Evolutionary conservation across 2,797 vertebrate species (phyloP).

Genomic region (Rhinoraja longicauda): DNA sequence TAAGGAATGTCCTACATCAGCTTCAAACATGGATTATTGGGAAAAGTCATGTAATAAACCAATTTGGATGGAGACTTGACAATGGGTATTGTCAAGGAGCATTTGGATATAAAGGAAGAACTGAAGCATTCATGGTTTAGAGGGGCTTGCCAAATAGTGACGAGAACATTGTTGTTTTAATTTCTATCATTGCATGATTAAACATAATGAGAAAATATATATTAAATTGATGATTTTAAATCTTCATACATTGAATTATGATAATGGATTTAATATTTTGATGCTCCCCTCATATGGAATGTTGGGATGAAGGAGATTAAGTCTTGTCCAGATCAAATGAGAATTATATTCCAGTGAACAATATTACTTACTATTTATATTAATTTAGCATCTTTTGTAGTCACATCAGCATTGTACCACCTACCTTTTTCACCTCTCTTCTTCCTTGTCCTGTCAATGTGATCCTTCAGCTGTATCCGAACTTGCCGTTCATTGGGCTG

Average conservation of each 20-base stretch:
- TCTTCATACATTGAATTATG: background rate
- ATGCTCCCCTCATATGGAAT: background rate
- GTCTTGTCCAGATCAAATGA: background rate
- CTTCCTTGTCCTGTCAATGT: conserved; percentile 96
- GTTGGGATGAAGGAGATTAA: background rate
- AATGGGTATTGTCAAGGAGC: background rate
- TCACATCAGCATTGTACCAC: conserved; percentile 1
- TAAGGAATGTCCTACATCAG: background rate
- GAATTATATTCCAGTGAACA: background rate
- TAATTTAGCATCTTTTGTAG: background rate
- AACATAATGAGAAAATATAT: background rate
- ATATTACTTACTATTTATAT: background rate
- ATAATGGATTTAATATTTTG: background rate
- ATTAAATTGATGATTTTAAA: conserved; percentile 1
- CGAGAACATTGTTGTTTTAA: background rate
- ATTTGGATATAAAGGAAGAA: background rate
- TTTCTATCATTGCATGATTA: background rate
- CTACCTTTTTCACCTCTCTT: conserved; percentile 97
- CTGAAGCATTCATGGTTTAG: background rate
- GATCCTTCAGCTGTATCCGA: conserved; percentile 97
- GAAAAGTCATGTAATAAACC: background rate
- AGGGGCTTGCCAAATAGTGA: background rate
- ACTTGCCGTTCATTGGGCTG: conserved; percentile 98
- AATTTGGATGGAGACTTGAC: background rate
- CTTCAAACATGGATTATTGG: background rate